A percentile compares a stretch with the other conserved stretches of the same genome.
These are phyloP conservation scores for Aphelenchoides fujianensis DNA, from an alignment of 1,140 invertebrate species.

Conservation along the genomic window DNA sequence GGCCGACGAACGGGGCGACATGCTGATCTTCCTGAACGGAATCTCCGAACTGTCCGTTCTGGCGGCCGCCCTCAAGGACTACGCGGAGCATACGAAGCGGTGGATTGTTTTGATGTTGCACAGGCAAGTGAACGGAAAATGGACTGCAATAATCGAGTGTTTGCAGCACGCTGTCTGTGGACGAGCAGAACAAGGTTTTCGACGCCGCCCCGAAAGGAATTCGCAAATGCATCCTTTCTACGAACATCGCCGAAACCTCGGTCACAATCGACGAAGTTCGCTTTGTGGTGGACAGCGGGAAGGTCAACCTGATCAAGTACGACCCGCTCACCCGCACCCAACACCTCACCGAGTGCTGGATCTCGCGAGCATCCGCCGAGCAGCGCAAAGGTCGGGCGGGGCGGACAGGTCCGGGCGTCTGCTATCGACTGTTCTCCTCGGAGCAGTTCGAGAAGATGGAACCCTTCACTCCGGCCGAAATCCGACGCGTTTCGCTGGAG, in stretches of 20 bases:
- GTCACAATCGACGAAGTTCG: slow-evolving; percentile 96
- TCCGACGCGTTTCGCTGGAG: slow-evolving; percentile 85
- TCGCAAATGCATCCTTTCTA: slow-evolving; percentile 93
- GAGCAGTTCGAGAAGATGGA: slow-evolving; percentile 77
- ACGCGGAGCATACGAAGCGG: slow-evolving; percentile 74
- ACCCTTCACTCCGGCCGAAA: slow-evolving; percentile 81
- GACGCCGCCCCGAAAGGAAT: slow-evolving; percentile 90
- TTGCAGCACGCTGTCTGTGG: slow-evolving; percentile 75
- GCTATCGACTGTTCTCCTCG: slow-evolving; percentile 76
- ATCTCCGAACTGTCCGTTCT: slow-evolving; percentile 88
- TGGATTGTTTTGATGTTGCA: slow-evolving; percentile 96
- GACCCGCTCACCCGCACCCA: slow-evolving; percentile 55
- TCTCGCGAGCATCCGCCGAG: slow-evolving; percentile 91
- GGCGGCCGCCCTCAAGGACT: slow-evolving; percentile 76
- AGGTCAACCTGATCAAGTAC: slow-evolving; percentile 62
- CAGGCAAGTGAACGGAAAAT: slow-evolving; percentile 65
- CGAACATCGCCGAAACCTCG: slow-evolving; percentile 99
- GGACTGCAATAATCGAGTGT: slow-evolving; percentile 20
- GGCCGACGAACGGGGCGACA: slow-evolving; percentile 83
- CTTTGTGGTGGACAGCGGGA: slow-evolving; percentile 88
- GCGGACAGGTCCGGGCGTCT: slow-evolving; percentile 71
- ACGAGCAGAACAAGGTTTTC: slow-evolving; percentile 96
- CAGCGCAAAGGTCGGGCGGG: slow-evolving; percentile 67
- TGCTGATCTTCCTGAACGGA: slow-evolving; percentile 92
- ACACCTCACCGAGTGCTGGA: slow-evolving; percentile 73